Percentiles rank a stretch among this genome's conserved stretches.
Evolutionary conservation across 2,113 vertebrate genomes (phyloP).

Genomic region (Climacteris rufus): DNA sequence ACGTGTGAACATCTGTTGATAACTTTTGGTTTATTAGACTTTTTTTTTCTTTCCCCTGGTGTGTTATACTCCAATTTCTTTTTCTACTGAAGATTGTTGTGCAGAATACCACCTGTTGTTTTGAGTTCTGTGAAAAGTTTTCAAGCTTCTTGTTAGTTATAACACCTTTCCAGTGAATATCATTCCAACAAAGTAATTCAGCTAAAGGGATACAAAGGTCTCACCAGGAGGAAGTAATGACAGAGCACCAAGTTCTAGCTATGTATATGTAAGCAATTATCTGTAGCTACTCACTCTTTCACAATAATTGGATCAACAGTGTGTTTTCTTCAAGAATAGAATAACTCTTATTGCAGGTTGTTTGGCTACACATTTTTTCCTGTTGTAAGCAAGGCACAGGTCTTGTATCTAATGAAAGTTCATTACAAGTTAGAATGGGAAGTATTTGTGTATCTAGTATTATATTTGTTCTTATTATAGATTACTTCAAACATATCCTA

Average conservation of each 20-base stretch:
- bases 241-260: conserved; percentile 28
- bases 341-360: background rate
- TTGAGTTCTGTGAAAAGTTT: conserved; percentile 21
- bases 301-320: conserved; percentile 63
- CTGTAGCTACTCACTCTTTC: conserved; percentile 16
- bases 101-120: conserved; percentile 57
- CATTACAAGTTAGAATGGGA: background rate
- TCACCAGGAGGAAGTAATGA: conserved; percentile 48
- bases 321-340: conserved; percentile 7
- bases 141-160: conserved; percentile 50
- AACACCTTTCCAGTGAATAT: conserved; percentile 5
- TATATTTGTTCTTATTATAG: background rate
- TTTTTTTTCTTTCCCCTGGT: background rate
- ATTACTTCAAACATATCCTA: background rate
- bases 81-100: conserved; percentile 2
- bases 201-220: conserved; percentile 32
- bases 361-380: background rate
- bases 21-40: conserved; percentile 1
- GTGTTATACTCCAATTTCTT: background rate
- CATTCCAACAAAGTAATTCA: conserved; percentile 31
- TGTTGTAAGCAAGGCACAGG: background rate
- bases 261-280: conserved; percentile 54
- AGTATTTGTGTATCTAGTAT: background rate
- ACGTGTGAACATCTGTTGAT: background rate
- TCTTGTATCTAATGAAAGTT: background rate